Percentiles rank a stretch among this genome's conserved stretches.
Conservation (phyloP, 2,888 invertebrate species). For the Idaea straminata region DNA sequence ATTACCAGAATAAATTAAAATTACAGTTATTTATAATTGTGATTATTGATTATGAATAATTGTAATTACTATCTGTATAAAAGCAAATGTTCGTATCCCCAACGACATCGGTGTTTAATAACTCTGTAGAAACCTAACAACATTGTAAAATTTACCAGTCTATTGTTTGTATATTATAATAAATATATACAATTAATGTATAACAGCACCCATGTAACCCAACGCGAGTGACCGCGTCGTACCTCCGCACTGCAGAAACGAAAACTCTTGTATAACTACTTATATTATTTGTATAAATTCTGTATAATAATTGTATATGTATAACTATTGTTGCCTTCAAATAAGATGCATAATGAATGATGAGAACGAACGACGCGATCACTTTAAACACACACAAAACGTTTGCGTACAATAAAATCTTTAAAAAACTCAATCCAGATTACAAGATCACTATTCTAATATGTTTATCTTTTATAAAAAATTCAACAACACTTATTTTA, state of each 20-base stretch:
- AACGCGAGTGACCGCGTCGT: slow-evolving; percentile 56
- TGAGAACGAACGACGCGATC: slow-evolving; percentile 55
- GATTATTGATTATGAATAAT: not conserved
- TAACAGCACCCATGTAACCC: slow-evolving; percentile 76
- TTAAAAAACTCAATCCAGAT: slow-evolving; percentile 77
- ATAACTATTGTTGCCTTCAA: slow-evolving; percentile 55
- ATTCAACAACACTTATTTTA: slow-evolving; percentile 79
- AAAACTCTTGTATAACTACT: slow-evolving; percentile 31
- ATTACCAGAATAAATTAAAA: not conserved
- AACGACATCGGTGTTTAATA: slow-evolving; percentile 55
- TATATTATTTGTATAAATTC: slow-evolving; percentile 58
- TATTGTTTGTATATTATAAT: slow-evolving; percentile 78
- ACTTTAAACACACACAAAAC: slow-evolving; percentile 41
- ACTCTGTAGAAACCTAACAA: slow-evolving; percentile 78
- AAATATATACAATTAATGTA: slow-evolving; percentile 77
- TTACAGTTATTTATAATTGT: not conserved
- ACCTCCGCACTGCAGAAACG: slow-evolving; percentile 56
- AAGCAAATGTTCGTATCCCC: slow-evolving; percentile 26
- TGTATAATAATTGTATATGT: slow-evolving; percentile 66
- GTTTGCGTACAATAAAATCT: slow-evolving; percentile 72
- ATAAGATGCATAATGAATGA: slow-evolving; percentile 16
- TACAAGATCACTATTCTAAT: slow-evolving; percentile 79
- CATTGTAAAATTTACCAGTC: slow-evolving; percentile 76
- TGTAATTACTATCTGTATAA: not conserved
- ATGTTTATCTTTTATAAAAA: slow-evolving; percentile 76